A percentile compares a stretch with the other conserved stretches of the same genome.
Evolutionary conservation across 2,888 invertebrate genomes (phyloP).

Genomic region (Zaprionus bogoriensis): DNA sequence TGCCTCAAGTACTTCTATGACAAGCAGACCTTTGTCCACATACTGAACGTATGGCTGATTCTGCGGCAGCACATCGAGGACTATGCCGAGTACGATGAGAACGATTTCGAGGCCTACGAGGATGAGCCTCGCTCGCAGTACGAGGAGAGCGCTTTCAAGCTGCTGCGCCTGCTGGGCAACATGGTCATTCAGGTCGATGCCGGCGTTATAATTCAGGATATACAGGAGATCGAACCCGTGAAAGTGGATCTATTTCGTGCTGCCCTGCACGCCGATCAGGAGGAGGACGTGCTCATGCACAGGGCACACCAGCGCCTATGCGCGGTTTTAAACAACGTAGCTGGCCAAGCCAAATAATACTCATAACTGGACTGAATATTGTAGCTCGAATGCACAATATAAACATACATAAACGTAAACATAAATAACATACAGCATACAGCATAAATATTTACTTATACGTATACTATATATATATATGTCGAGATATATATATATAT

Average conservation of each 20-base stretch:
- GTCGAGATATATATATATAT: no score
- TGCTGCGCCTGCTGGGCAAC: slow-evolving; percentile 53
- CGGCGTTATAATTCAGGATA: slow-evolving; percentile 21
- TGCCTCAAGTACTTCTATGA: slow-evolving; percentile 80
- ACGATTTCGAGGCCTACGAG: slow-evolving; percentile 69
- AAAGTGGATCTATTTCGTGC: slow-evolving; percentile 40
- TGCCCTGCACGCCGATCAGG: slow-evolving; percentile 45
- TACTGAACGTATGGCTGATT: slow-evolving; percentile 77
- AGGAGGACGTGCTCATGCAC: slow-evolving; percentile 49
- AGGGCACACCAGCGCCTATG: slow-evolving; percentile 48
- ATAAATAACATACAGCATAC: slow-evolving; percentile 24
- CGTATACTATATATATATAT: no score
- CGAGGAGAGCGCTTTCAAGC: slow-evolving; percentile 51
- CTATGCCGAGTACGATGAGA: slow-evolving; percentile 39
- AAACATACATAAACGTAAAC: slow-evolving; percentile 20
- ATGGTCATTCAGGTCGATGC: slow-evolving; percentile 39
- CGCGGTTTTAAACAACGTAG: slow-evolving; percentile 39
- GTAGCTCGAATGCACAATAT: slow-evolving; percentile 46
- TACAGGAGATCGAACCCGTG: slow-evolving; percentile 37
- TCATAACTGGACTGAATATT: slow-evolving; percentile 67
- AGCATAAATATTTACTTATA: slow-evolving; percentile 8
- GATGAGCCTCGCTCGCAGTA: slow-evolving; percentile 66
- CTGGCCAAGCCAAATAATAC: slow-evolving; percentile 63
- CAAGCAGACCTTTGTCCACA: slow-evolving; percentile 70
- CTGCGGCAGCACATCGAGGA: slow-evolving; percentile 48